phyloP scores from a whole-genome alignment of 2,797 vertebrate genomes.

The Podargus strigoides region DNA sequence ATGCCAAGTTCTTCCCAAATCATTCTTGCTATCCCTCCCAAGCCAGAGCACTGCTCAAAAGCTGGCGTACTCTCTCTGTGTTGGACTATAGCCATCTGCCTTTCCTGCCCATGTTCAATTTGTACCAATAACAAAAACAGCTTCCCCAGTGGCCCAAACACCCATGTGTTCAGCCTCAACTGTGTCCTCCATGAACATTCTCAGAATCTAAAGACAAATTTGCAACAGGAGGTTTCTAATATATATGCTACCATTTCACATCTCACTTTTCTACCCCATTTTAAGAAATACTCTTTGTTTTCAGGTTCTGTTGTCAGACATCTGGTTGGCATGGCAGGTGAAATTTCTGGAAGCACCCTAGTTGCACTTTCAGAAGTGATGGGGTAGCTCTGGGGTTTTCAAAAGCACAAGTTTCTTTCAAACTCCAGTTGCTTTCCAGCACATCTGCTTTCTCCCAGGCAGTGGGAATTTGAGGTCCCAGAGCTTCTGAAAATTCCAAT shows the following conservation, averaged over 20 bases:
- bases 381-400: neutral
- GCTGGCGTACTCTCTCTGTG: neutral
- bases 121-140: neutral
- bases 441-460: slow-evolving; percentile 8
- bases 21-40: neutral
- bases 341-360: neutral
- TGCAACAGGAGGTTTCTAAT: neutral
- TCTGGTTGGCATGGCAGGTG: neutral
- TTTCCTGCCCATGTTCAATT: neutral
- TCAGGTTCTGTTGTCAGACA: neutral
- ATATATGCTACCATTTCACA: neutral
- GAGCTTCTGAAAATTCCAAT: slow-evolving; percentile 23
- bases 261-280: neutral
- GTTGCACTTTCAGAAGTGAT: neutral
- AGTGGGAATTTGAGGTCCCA: neutral
- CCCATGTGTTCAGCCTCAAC: neutral
- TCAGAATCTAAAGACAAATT: neutral
- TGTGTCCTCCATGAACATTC: neutral
- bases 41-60: neutral
- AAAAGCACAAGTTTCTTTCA: neutral
- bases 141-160: neutral
- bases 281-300: neutral
- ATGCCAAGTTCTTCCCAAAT: neutral
- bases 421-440: neutral
- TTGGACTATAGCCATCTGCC: neutral